These are phyloP conservation scores for Orchesella cincta DNA, from an alignment of 1,140 invertebrate species.

Conservation along the genomic window DNA sequence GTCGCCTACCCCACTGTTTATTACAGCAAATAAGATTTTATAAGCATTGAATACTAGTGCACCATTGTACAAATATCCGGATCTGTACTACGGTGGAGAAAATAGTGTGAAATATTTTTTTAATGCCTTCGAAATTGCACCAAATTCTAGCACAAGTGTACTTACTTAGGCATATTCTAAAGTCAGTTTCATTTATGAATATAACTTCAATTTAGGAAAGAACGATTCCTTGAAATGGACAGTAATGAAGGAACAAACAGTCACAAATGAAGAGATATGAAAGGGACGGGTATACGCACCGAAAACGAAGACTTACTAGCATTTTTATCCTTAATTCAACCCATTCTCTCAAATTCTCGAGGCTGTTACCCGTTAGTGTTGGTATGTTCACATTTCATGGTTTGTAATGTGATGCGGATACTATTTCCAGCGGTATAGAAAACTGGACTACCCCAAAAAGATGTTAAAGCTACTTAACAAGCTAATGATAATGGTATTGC, in stretches of 20 bases:
- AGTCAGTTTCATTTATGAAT: background rate
- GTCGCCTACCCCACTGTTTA: background rate
- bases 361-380: background rate
- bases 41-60: background rate
- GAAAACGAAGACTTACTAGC: too few relatives aligned
- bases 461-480: too few relatives aligned
- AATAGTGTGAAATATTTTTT: background rate
- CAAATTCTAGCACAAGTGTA: background rate
- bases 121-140: background rate
- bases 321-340: background rate
- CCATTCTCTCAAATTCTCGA: background rate
- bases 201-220: background rate
- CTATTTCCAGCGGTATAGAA: background rate
- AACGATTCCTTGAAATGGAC: background rate
- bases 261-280: background rate
- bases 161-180: background rate
- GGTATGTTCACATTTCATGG: background rate
- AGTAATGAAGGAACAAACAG: background rate
- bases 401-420: background rate
- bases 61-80: background rate
- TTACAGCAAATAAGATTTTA: background rate
- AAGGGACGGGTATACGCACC: background rate
- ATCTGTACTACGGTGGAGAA: background rate
- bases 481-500: slow-evolving; percentile 18
- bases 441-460: too few relatives aligned